Evolutionary conservation across 2,797 vertebrate genomes (phyloP).

Genomic region (Falco columbarius): DNA sequence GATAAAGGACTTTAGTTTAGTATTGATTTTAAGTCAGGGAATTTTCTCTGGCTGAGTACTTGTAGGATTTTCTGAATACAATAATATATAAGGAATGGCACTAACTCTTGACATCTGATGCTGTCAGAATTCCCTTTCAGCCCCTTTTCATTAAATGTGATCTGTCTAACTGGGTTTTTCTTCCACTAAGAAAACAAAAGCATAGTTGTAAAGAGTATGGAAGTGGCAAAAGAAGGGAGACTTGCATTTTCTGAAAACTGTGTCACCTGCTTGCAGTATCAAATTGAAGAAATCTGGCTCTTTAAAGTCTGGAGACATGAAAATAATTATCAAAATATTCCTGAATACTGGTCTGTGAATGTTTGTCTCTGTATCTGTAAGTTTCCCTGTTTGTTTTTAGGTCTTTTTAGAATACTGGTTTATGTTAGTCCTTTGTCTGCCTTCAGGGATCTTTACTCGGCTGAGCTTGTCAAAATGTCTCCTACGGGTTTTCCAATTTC

Average conservation of each 20-base stretch:
- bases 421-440: not conserved
- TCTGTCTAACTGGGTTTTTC: not conserved
- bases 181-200: not conserved
- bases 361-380: not conserved
- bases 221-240: not conserved
- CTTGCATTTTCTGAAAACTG: not conserved
- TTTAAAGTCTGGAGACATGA: not conserved
- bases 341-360: not conserved
- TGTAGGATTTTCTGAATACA: slow-evolving; percentile 38
- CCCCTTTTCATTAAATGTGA: slow-evolving; percentile 37
- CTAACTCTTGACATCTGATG: not conserved
- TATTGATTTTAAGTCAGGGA: slow-evolving; percentile 73
- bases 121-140: slow-evolving; percentile 28
- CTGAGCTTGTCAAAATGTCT: slow-evolving; percentile 54
- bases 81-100: slow-evolving; percentile 5
- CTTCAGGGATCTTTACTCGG: not conserved
- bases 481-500: slow-evolving; percentile 53
- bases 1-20: slow-evolving; percentile 42
- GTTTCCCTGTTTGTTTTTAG: not conserved
- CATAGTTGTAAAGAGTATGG: not conserved
- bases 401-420: not conserved
- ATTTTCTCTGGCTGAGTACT: slow-evolving; percentile 33
- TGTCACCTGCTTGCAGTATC: not conserved
- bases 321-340: not conserved
- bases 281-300: not conserved